Evolutionary conservation across 2,888 invertebrate genomes (phyloP).

Genomic region (Dione juno): DNA sequence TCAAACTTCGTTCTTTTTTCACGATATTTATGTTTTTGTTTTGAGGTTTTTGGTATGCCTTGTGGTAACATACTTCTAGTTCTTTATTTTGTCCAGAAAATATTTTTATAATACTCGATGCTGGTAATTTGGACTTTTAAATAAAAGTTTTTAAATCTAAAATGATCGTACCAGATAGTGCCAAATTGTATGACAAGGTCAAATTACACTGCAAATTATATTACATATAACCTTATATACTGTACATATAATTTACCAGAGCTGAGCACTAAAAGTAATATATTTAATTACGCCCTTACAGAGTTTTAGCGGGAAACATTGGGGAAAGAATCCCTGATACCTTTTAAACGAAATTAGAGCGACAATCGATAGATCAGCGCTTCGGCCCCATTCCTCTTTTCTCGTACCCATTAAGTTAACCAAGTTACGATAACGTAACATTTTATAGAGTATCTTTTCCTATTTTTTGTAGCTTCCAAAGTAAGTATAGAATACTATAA

Average conservation of each 20-base stretch:
- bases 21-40: too few relatives aligned
- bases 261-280: slow-evolving; percentile 6
- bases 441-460: slow-evolving; percentile 42
- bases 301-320: slow-evolving; percentile 24
- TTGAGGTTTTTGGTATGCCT: too few relatives aligned
- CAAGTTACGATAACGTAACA: slow-evolving; percentile 46
- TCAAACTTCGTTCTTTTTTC: too few relatives aligned
- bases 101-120: too few relatives aligned
- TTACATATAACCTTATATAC: too few relatives aligned
- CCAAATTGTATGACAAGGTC: neutral
- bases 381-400: slow-evolving; percentile 43
- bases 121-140: too few relatives aligned
- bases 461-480: slow-evolving; percentile 24
- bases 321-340: slow-evolving; percentile 33
- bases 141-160: too few relatives aligned
- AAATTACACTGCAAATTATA: neutral
- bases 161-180: neutral
- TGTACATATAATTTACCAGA: neutral
- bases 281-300: slow-evolving; percentile 8
- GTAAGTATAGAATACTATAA: slow-evolving; percentile 21
- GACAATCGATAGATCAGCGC: slow-evolving; percentile 43
- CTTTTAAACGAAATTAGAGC: slow-evolving; percentile 42
- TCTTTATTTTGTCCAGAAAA: too few relatives aligned
- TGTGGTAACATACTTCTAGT: too few relatives aligned
- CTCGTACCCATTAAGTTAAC: slow-evolving; percentile 44